Evolutionary conservation across 1,140 invertebrate species (phyloP), one percentile per base, ranked within the genome.

Genomic region (Aphis gossypii): DNA sequence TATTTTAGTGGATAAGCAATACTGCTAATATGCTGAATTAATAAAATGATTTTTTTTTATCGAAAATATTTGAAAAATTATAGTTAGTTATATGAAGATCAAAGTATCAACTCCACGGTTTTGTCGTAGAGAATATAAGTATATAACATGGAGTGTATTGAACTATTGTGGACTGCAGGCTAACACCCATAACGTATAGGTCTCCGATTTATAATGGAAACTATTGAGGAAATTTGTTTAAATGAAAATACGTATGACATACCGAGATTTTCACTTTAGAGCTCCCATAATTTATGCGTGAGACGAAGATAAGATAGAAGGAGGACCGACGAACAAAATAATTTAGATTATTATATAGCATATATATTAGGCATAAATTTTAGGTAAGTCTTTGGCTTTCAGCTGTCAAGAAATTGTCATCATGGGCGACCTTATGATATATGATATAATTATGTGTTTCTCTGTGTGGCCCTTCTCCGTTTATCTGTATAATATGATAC

Each of bases 301-400:
- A 4, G 60, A 6, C 0, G 30, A 76, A 76, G 60, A 76, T n/a
- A 30, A 68, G 11, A 68, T 60, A 68, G 60, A n/a, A 76, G 30
- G n/a, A 35, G 30, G 14, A 18, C 60, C 14, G n/a, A 14, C 18
- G 48, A 51, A 76, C 60, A 76, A n/a, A n/a, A 76, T 76, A 76
- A 76, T n/a, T n/a, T 76, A n/a, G 60, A 76, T 76, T 76, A 76
- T 76, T n/a, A 68, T 68, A 68, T n/a, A n/a, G 48, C 11, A 60
- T n/a, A 68, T 76, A 76, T 76, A 76, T 76, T n/a, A 76, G n/a
- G 14, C 60, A 76, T 76, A 76, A 76, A 76, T 76, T 76, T n/a
- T 76, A 76, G 60, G 60, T 76, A 76, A 76, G 60, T 76, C 60
- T 76, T 76, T 76, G 60, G 60, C 60, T 76, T 76, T 35, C 60